Percentiles rank a stretch among this genome's conserved stretches.
Conservation (phyloP, 1,140 invertebrate species). For the Drosophila trapezifrons region DNA sequence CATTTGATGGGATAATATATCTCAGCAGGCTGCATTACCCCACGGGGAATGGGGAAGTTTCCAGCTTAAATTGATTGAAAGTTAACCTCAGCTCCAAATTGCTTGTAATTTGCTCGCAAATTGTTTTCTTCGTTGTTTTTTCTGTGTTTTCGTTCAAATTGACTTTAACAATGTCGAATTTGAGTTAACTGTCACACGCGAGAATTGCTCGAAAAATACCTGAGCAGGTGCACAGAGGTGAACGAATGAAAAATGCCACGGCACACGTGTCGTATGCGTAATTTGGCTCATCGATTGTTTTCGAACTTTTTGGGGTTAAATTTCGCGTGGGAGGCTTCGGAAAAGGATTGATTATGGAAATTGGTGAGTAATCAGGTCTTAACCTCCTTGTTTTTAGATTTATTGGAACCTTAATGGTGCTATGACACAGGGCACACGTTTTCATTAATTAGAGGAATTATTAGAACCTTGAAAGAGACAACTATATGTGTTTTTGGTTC, state of each 20-base stretch:
- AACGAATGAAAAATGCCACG: slow-evolving; percentile 26
- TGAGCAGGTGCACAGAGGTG: slow-evolving; percentile 31
- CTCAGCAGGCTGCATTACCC: neutral
- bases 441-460: too few relatives aligned
- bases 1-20: slow-evolving; percentile 6
- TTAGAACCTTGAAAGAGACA: too few relatives aligned
- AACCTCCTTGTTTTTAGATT: neutral
- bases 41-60: neutral
- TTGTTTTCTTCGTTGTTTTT: slow-evolving; percentile 60
- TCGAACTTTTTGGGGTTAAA: slow-evolving; percentile 10
- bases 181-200: slow-evolving; percentile 49
- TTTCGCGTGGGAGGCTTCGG: neutral
- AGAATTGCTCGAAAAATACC: slow-evolving; percentile 30
- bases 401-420: too few relatives aligned
- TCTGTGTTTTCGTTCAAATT: slow-evolving; percentile 19
- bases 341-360: slow-evolving; percentile 43
- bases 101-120: slow-evolving; percentile 67
- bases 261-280: slow-evolving; percentile 76
- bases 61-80: slow-evolving; percentile 59
- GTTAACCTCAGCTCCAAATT: slow-evolving; percentile 54
- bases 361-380: slow-evolving; percentile 12
- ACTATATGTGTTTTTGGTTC: too few relatives aligned
- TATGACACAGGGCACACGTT: too few relatives aligned
- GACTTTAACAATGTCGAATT: slow-evolving; percentile 54
- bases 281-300: slow-evolving; percentile 72